Evolutionary conservation across 2,797 vertebrate species (phyloP), one percentile per base, ranked within the genome.

Genomic region (Molossus alvarezi): DNA sequence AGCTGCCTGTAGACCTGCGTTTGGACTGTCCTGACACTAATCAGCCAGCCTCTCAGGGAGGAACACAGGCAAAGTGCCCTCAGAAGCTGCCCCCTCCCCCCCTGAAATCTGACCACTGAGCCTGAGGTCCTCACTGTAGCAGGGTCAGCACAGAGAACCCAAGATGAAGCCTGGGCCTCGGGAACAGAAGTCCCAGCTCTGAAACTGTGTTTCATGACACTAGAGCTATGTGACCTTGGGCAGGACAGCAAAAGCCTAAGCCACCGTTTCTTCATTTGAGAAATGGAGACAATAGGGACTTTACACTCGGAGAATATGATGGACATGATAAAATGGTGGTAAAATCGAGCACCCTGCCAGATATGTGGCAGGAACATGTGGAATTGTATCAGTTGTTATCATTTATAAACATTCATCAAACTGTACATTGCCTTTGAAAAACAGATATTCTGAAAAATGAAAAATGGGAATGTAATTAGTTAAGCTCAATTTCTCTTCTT

Each of bases 401-500:
- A 55, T 55, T 82, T 65, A 65, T 6, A 76, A 57, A 83, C 10
- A 11, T 33, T 45, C 41, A 12, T 21, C 6, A 37, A 71, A 55
- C 10, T 75, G 37, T 23, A 21, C 5, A 4, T 3, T 51, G 65
- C 9, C 73, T 55, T 80, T 53, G 57, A 60, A 73, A 92, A 82
- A 48, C 3, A 83, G 25, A 29, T 23, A 71, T 12, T 41, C 2
- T 58, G 65, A 12, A 64, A 84, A 60, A 14, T 23, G 8, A 65
- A 80, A 76, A 86, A 55, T 14, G 11, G 51, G 27, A 62, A 57
- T 15, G 55, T 48, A 62, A 71, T 83, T 62, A 21, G 0, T 64
- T 48, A 79, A 73, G 41, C 5, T 80, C 6, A 75, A n/a, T 75
- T 69, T 75, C 17, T 83, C 85, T 91, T 84, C 57, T n/a, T 48